Conservation (phyloP, 1,140 invertebrate species). For the Polypedilum pembai region DNA sequence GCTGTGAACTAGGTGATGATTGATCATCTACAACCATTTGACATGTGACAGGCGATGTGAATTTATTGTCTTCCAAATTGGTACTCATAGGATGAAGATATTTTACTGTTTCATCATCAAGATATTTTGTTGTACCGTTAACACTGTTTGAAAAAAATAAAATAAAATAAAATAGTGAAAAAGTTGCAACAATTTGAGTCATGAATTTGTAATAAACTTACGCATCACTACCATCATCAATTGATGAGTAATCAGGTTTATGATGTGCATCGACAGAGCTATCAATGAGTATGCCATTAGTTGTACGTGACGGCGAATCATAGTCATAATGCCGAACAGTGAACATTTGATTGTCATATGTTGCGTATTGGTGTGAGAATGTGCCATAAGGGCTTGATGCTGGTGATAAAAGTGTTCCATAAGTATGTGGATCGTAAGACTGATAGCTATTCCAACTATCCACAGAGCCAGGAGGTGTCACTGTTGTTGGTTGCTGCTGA, state of each 20-base stretch:
- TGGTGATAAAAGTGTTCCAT: conserved; percentile 60
- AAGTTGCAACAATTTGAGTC: neutral
- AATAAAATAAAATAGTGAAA: neutral
- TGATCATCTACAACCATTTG: neutral
- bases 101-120: neutral
- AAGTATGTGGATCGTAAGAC: conserved; percentile 60
- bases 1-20: neutral
- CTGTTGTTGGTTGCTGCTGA: conserved; percentile 51
- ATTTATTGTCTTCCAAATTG: conserved; percentile 21
- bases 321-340: conserved; percentile 43
- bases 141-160: neutral
- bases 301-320: conserved; percentile 40
- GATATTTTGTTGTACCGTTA: neutral
- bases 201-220: neutral
- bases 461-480: conserved; percentile 52
- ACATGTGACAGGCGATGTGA: neutral
- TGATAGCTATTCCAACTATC: conserved; percentile 69
- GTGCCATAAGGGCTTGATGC: conserved; percentile 55
- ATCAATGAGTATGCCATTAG: conserved; percentile 33
- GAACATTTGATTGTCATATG: conserved; percentile 42
- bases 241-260: conserved; percentile 31
- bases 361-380: conserved; percentile 42
- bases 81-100: conserved; percentile 16
- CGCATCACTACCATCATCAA: conserved; percentile 30
- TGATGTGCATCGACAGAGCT: conserved; percentile 32